Evolutionary conservation across 2,797 vertebrate species (phyloP).

Genomic region (Diglossa cyanea): DNA sequence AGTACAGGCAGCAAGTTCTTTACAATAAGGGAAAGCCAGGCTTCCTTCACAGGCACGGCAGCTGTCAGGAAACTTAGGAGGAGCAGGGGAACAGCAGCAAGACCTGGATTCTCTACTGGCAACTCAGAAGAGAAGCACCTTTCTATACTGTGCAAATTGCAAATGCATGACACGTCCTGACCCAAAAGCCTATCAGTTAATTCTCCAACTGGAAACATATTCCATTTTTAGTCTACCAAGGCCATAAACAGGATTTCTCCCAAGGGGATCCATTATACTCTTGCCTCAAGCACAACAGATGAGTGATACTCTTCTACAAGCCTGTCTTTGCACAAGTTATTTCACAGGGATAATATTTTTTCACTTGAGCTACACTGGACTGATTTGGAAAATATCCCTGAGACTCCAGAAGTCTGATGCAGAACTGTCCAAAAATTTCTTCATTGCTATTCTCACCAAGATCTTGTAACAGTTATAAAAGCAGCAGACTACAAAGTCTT

Average conservation of each 20-base stretch:
- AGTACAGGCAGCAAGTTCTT: not conserved
- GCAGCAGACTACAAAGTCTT: not conserved
- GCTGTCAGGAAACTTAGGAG: not conserved
- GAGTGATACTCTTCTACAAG: not conserved
- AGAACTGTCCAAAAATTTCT: not conserved
- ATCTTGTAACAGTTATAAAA: not conserved
- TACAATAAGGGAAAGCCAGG: not conserved
- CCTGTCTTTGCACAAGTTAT: not conserved
- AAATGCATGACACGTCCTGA: rapidly evolving
- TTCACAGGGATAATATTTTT: not conserved
- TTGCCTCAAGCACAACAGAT: not conserved
- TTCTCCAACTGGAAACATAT: not conserved
- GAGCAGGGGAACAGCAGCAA: not conserved
- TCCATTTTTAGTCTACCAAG: not conserved
- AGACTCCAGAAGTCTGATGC: not conserved
- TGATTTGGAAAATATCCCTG: not conserved
- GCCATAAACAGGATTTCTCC: not conserved
- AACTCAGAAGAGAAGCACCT: not conserved
- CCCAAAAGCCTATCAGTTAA: not conserved
- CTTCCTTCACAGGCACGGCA: not conserved
- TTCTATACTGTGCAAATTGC: rapidly evolving
- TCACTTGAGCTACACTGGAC: not conserved
- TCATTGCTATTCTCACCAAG: not conserved
- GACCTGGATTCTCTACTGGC: not conserved
- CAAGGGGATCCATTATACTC: not conserved